These are phyloP conservation scores for Vidua macroura DNA, from an alignment of 2,113 vertebrate genomes.

Conservation along the genomic window DNA sequence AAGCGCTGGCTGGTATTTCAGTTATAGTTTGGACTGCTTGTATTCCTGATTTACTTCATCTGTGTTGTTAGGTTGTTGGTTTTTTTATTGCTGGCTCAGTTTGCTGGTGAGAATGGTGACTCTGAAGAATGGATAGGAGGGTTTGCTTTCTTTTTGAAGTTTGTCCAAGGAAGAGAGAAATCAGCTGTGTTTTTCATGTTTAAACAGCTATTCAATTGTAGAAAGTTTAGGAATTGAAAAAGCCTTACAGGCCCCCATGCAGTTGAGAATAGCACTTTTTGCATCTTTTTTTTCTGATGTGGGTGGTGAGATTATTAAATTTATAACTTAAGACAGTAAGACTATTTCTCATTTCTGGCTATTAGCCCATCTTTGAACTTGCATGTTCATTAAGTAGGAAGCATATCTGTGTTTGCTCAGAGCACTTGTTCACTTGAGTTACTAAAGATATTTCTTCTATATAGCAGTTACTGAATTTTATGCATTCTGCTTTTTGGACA, in stretches of 20 bases:
- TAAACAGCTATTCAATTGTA: not conserved
- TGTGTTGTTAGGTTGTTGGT: rapidly evolving
- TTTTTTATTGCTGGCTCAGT: not conserved
- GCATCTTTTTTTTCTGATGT: not conserved
- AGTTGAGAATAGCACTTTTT: not conserved
- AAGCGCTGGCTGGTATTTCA: not conserved
- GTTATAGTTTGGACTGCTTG: not conserved
- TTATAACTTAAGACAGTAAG: not conserved
- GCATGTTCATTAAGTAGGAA: not conserved
- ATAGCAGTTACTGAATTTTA: not conserved
- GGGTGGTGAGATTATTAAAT: not conserved
- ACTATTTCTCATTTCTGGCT: not conserved
- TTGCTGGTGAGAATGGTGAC: not conserved
- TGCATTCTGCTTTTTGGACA: not conserved
- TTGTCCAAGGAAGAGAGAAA: not conserved
- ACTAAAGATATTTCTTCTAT: not conserved
- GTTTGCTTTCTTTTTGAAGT: not conserved
- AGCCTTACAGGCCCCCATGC: not conserved
- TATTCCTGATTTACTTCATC: not conserved
- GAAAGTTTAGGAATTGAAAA: not conserved
- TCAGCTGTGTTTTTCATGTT: not conserved
- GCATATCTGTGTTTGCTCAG: not conserved
- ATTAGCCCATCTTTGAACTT: not conserved
- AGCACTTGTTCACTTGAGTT: not conserved
- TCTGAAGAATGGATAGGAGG: not conserved